Evolutionary conservation across 2,113 vertebrate genomes (phyloP).

Genomic region (Poeciliopsis prolifica): DNA sequence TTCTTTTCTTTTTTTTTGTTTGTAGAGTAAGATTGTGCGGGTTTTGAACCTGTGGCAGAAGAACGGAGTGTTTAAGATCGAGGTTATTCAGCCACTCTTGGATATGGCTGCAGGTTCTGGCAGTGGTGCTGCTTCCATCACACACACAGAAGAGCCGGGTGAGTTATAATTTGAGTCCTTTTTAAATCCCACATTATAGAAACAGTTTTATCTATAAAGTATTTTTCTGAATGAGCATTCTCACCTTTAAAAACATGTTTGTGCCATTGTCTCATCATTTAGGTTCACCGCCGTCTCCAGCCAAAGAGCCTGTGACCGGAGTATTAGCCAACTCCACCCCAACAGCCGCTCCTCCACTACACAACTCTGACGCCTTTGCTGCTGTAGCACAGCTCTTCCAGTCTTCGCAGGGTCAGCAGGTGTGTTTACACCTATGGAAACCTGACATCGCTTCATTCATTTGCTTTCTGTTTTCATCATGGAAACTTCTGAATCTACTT

Average conservation of each 20-base stretch:
- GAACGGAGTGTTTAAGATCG: conserved; percentile 98
- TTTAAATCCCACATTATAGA: no score
- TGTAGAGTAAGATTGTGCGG: conserved; percentile 96
- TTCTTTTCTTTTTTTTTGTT: not conserved
- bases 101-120: conserved; percentile 92
- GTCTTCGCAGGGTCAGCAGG: conserved; percentile 95
- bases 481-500: not conserved
- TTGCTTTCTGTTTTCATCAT: not conserved
- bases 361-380: conserved; percentile 93
- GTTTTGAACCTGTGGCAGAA: conserved; percentile 99
- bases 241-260: conserved; percentile 2
- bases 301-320: conserved; percentile 80
- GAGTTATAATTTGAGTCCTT: not conserved
- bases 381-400: conserved; percentile 97
- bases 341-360: conserved; percentile 84
- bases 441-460: not conserved
- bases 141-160: conserved; percentile 80
- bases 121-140: conserved; percentile 64
- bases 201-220: no score
- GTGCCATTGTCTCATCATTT: conserved; percentile 19
- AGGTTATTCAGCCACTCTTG: conserved; percentile 96
- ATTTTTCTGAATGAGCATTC: not conserved
- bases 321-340: conserved; percentile 82
- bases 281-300: conserved; percentile 87
- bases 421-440: conserved; percentile 55